phyloP scores from a whole-genome alignment of 2,888 invertebrate genomes.

The Tinea semifulvella region DNA sequence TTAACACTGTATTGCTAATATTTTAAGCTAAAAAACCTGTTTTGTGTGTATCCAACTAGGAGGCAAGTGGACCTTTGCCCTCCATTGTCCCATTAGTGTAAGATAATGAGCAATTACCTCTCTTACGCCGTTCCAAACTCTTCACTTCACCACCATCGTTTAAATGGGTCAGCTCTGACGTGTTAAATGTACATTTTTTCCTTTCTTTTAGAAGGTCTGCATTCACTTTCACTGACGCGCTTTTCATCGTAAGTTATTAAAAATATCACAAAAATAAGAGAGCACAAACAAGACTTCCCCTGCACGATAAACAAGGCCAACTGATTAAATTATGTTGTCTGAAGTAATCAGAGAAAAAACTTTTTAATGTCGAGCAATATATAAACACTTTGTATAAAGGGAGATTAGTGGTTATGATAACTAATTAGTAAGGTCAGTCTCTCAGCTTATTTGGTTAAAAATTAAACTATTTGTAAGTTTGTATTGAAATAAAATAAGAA shows the following conservation, averaged over 20 bases:
- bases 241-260: constrained; percentile 26
- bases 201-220: constrained; percentile 78
- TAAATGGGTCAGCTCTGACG: constrained; percentile 78
- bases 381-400: no score
- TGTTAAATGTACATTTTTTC: constrained; percentile 76
- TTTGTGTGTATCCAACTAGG: not conserved
- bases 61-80: constrained; percentile 10
- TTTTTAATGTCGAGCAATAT: no score
- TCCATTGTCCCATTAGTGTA: not conserved
- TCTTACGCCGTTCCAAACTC: constrained; percentile 71
- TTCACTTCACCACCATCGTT: constrained; percentile 81
- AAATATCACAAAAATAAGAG: not conserved
- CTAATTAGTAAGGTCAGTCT: no score
- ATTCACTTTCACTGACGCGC: constrained; percentile 54
- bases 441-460: no score
- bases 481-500: no score
- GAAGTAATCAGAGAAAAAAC: no score
- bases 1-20: not conserved
- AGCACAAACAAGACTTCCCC: not conserved
- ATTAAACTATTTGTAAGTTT: no score
- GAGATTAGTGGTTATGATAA: not conserved
- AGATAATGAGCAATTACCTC: constrained; percentile 34
- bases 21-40: no score
- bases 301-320: constrained; percentile 6
- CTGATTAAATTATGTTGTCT: not conserved